Percentiles rank a stretch among this genome's conserved stretches.
These are phyloP conservation scores for Corydoras maculifer DNA, from an alignment of 2,113 vertebrate species.

Conservation along the genomic window DNA sequence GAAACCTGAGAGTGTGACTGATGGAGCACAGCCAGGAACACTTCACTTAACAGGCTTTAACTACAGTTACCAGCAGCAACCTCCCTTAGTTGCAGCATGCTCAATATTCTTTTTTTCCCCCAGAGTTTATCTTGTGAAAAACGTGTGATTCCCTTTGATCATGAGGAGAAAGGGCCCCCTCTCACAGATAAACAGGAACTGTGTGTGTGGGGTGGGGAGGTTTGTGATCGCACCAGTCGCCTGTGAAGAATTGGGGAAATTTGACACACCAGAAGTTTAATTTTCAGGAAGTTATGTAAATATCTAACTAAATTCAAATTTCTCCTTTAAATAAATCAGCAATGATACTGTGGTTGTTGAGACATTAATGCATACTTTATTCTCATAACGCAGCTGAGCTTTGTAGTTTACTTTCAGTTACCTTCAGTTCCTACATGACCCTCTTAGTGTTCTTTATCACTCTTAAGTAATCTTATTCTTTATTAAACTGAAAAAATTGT, in stretches of 20 bases:
- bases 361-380: neutral
- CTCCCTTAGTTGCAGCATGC: conserved; percentile 29
- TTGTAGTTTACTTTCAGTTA: too few relatives aligned
- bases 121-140: conserved; percentile 42
- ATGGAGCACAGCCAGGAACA: conserved; percentile 46
- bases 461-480: too few relatives aligned
- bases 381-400: too few relatives aligned
- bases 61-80: conserved; percentile 47
- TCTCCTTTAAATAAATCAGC: conserved; percentile 29
- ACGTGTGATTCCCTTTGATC: conserved; percentile 38
- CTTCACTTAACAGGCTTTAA: conserved; percentile 50
- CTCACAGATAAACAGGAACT: conserved; percentile 38
- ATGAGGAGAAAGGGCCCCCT: conserved; percentile 13
- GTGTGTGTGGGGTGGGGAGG: neutral
- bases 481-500: too few relatives aligned
- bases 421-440: too few relatives aligned
- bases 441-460: too few relatives aligned
- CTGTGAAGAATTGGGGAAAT: conserved; percentile 36
- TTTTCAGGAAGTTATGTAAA: conserved; percentile 44
- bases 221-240: conserved; percentile 26
- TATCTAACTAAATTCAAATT: conserved; percentile 30
- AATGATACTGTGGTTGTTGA: conserved; percentile 25
- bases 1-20: conserved; percentile 51
- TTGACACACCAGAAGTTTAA: conserved; percentile 29
- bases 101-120: conserved; percentile 46